These are phyloP conservation scores for Cynocephalus volans DNA, from an alignment of 2,113 vertebrate species.

Conservation along the genomic window DNA sequence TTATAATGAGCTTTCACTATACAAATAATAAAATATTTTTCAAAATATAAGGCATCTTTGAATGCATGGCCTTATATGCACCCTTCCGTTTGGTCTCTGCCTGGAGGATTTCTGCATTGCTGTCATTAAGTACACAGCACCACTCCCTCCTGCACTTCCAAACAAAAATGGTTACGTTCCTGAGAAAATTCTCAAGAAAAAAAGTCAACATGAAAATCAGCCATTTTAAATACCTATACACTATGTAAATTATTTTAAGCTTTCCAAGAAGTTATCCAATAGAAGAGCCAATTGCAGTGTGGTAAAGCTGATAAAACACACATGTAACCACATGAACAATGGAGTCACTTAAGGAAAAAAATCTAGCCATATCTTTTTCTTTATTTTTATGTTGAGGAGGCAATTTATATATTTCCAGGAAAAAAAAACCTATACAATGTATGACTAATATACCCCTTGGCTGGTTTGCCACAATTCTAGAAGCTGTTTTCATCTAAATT, in stretches of 20 bases:
- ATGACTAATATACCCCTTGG: slow-evolving; percentile 40
- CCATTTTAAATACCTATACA: slow-evolving; percentile 76
- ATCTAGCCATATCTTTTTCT: not conserved
- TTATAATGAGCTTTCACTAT: slow-evolving; percentile 82
- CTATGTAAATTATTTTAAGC: slow-evolving; percentile 72
- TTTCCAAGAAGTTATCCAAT: slow-evolving; percentile 74
- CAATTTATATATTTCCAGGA: not conserved
- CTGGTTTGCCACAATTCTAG: not conserved
- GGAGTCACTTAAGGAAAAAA: slow-evolving; percentile 34
- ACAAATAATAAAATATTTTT: slow-evolving; percentile 73
- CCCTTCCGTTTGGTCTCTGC: slow-evolving; percentile 84
- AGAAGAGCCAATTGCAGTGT: slow-evolving; percentile 59
- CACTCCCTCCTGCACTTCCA: slow-evolving; percentile 83
- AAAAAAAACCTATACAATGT: not conserved
- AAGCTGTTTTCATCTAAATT: slow-evolving; percentile 33
- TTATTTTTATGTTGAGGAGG: slow-evolving; percentile 2
- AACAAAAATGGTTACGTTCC: slow-evolving; percentile 84
- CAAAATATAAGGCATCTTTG: slow-evolving; percentile 79
- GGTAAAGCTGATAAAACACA: slow-evolving; percentile 67
- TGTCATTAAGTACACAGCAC: slow-evolving; percentile 83
- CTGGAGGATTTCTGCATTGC: slow-evolving; percentile 81
- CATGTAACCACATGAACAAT: not conserved
- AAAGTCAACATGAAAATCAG: slow-evolving; percentile 72
- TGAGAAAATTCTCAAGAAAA: slow-evolving; percentile 85
- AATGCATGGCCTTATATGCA: slow-evolving; percentile 83